phyloP scores from a whole-genome alignment of 2,113 vertebrate species.

The Equus quagga region DNA sequence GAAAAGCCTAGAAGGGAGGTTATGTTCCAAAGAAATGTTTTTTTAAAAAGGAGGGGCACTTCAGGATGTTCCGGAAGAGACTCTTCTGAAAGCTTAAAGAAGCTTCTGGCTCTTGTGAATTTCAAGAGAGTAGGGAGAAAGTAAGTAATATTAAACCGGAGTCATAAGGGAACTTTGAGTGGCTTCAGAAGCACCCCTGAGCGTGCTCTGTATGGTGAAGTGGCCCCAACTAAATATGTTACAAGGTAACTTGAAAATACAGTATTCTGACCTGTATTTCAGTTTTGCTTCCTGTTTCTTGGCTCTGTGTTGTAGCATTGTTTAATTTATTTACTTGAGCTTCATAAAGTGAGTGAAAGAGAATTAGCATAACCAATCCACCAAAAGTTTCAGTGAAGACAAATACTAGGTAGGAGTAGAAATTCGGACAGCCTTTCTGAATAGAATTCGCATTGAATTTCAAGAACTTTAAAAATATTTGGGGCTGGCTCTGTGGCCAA shows the following conservation, averaged over 20 bases:
- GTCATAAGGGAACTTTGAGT: background rate
- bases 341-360: background rate
- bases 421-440: slow-evolving; percentile 50
- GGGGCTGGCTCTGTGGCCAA: too few species aligned
- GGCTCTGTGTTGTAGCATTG: background rate
- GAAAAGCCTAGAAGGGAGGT: background rate
- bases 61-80: slow-evolving; percentile 34
- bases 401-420: background rate
- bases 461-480: background rate
- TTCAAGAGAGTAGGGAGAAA: slow-evolving; percentile 15
- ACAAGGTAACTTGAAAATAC: slow-evolving; percentile 6
- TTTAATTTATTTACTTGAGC: slow-evolving; percentile 34
- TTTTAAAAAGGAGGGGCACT: slow-evolving; percentile 40
- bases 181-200: background rate
- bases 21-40: background rate
- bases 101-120: slow-evolving; percentile 5
- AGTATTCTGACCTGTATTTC: slow-evolving; percentile 18
- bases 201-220: background rate
- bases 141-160: background rate
- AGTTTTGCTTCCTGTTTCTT: slow-evolving; percentile 47
- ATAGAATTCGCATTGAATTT: slow-evolving; percentile 18
- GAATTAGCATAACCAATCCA: slow-evolving; percentile 38
- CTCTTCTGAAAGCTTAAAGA: slow-evolving; percentile 31
- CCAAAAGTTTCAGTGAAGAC: background rate
- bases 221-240: background rate